A percentile compares a stretch with the other conserved stretches of the same genome.
Evolutionary conservation across 2,113 vertebrate species (phyloP).

Genomic region (Suricata suricatta): DNA sequence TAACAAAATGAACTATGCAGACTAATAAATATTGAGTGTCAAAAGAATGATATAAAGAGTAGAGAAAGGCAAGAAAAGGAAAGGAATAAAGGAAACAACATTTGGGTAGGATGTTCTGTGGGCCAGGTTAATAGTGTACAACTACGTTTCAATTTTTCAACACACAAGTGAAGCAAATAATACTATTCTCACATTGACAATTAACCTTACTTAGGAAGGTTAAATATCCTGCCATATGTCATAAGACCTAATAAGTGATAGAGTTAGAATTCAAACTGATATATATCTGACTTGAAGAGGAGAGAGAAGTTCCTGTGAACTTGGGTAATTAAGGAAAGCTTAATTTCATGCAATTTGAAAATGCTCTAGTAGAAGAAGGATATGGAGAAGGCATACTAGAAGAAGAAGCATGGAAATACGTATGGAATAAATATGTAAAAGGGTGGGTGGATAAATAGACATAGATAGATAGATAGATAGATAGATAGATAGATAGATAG

Average conservation of each 20-base stretch:
- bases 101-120: background rate
- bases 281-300: background rate
- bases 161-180: background rate
- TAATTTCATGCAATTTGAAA: background rate
- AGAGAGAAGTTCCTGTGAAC: background rate
- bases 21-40: background rate
- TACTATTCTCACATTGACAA: background rate
- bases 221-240: background rate
- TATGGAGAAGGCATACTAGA: background rate
- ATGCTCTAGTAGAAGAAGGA: background rate
- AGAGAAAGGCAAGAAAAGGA: background rate
- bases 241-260: background rate
- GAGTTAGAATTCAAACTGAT: background rate
- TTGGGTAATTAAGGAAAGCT: background rate
- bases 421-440: background rate
- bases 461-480: background rate
- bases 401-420: background rate
- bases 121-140: background rate
- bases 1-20: background rate
- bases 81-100: background rate
- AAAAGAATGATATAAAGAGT: background rate
- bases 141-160: conserved; percentile 25
- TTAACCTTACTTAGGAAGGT: background rate
- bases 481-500: background rate
- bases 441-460: background rate